Percentiles rank a stretch among this genome's conserved stretches.
Evolutionary conservation across 2,113 vertebrate species (phyloP).

Genomic region (Aramus guarauna): DNA sequence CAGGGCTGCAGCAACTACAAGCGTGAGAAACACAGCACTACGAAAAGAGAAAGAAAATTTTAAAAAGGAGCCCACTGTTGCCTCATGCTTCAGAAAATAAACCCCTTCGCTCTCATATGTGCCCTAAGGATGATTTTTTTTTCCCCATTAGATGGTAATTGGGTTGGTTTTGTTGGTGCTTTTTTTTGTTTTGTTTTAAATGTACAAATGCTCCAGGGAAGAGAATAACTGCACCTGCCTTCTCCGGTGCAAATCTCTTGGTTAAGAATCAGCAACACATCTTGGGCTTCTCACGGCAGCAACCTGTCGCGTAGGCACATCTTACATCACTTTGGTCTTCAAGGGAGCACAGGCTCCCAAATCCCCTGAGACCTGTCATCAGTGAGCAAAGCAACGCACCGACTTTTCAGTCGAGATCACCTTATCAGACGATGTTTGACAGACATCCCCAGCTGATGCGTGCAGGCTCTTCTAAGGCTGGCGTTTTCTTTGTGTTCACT

Average conservation of each 20-base stretch:
- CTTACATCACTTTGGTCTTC: background rate
- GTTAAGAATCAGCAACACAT: background rate
- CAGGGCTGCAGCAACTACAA: background rate
- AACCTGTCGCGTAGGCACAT: background rate
- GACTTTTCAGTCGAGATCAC: background rate
- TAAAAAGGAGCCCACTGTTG: background rate
- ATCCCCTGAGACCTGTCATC: background rate
- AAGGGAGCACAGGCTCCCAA: background rate
- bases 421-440: background rate
- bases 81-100: background rate
- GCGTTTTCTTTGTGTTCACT: background rate
- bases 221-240: background rate
- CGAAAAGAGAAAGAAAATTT: background rate
- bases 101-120: background rate
- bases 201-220: background rate
- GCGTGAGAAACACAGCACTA: background rate
- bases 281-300: background rate
- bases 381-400: background rate
- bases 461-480: background rate
- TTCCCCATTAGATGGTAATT: background rate
- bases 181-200: background rate
- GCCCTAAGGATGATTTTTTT: background rate
- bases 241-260: background rate
- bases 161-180: no score
- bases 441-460: background rate